Base-by-base conservation (phyloP, 2,797 vertebrate genomes). In the Psittacula derbiana region DNA sequence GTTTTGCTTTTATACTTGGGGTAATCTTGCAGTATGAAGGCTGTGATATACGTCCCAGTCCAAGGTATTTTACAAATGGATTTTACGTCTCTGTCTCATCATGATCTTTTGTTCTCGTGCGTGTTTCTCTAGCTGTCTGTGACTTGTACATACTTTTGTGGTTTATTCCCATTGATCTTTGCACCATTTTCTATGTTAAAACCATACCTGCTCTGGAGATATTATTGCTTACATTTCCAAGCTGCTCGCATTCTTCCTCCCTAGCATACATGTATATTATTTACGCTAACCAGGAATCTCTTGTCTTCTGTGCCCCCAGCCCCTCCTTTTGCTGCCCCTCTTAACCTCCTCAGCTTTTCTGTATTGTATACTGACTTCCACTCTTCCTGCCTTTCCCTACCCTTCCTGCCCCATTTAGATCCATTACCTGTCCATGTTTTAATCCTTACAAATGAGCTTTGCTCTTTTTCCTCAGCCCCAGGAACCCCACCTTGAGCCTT, bases 391-490 rank as follows among this genome's bases (percentile, higher is more conserved):
- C 74, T 96, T 94, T 40, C 67, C n/a, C 60, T 88, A 47, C 74
- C 60, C 78, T 93, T 64, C 73, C 78, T 8, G 21, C 78, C 38
- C 71, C 86, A 69, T 80, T 95, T 94, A 95, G 95, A 92, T 97
- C 94, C 92, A 96, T 96, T 95, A 95, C 91, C 95, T 96, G 96
- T 97, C 96, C 88, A 74, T 6, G 1, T 74, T 96, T 93, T 97
- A 96, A 97, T 97, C 96, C 92, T 96, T 97, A 96, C 93, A 96
- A 95, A 97, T 95, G 96, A 93, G 93, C 78, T 90, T 74, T 92
- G 41, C 67, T 94, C 82, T 92, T 93, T 95, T 89, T 75, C 53
- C 74, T 96, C 61, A 71, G 83, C 88, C 60, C 76, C 36, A 18
- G 47, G 43, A 88, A 86, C 94, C 61, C 60, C 86, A 87, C 83